These are phyloP conservation scores for Elgaria multicarinata DNA, from an alignment of 2,113 vertebrate genomes.

Conservation along the genomic window DNA sequence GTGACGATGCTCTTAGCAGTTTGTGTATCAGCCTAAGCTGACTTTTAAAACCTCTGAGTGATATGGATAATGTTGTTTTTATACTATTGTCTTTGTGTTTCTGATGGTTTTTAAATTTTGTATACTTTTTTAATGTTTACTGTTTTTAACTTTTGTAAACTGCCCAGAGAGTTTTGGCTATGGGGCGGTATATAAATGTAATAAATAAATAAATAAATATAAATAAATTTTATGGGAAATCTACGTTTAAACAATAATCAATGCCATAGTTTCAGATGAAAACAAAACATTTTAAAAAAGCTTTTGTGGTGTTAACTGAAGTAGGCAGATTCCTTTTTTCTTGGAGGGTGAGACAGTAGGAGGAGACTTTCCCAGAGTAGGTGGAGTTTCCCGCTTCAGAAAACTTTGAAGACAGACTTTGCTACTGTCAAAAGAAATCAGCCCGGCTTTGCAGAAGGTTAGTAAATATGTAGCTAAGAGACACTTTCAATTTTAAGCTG, in stretches of 20 bases:
- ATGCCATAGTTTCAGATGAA: neutral
- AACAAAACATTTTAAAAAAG: neutral
- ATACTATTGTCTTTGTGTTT: too few relatives aligned
- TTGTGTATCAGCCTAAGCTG: too few relatives aligned
- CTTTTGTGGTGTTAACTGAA: neutral
- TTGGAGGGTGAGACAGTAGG: neutral
- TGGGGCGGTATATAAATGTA: too few relatives aligned
- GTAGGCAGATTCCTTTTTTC: neutral
- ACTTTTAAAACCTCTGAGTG: neutral
- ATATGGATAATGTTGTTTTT: too few relatives aligned
- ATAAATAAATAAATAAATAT: too few relatives aligned
- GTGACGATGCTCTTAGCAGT: too few relatives aligned
- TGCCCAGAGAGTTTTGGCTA: too few relatives aligned
- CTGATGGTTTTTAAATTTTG: too few relatives aligned
- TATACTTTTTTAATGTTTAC: too few relatives aligned
- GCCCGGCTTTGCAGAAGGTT: constrained; percentile 29
- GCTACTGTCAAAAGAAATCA: neutral
- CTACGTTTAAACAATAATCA: neutral
- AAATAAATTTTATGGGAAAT: too few relatives aligned
- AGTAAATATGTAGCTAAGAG: rapidly evolving
- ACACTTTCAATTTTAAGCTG: rapidly evolving
- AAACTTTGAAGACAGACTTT: rapidly evolving
- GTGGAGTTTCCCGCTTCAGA: neutral
- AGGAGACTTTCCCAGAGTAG: constrained; percentile 35
- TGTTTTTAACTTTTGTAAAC: too few relatives aligned